Base-by-base conservation (phyloP, 2,113 vertebrate species). In the Etheostoma spectabile region DNA sequence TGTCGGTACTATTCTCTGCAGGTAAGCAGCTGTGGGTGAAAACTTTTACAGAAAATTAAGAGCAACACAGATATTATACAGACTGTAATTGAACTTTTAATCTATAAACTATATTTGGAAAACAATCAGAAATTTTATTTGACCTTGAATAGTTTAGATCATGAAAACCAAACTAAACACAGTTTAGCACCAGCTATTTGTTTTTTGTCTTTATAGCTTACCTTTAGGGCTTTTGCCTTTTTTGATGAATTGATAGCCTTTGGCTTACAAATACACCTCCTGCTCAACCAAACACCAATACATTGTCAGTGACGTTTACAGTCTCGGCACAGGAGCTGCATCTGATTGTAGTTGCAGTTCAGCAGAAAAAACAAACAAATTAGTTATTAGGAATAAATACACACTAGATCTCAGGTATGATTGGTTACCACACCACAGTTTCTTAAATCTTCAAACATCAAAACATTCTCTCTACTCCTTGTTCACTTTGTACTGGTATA, bases 401-500 rank as follows among this genome's bases (percentile, higher is more conserved):
- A 60, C 51, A 42, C 22, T 3, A 15, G 1, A 12, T 27, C 21
- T 55, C 14, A 33, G 15, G 14, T 62, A 3, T 49, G 10, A 12
- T 38, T 55, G 49, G 6, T 51, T 21, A 33, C 18, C 46, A 27
- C 2, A 4, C 8, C 21, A 19, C 4, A 22, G 7, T n/a, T 0
- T 46, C 11, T 8, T 16, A 7, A 24, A 24, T 67, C 21, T 68
- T 70, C 35, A 56, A 19, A 73, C 46, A 48, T 42, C 1, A 24
- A 11, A 22, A 30, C 6, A 52, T n/a, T 60, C 48, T 24, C 33
- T 74, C 53, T 81, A 88, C 10, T 76, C 56, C 12, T 67, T 77
- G 22, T 10, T 45, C 48, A 33, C 83, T 84, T 93, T 95, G 91
- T 96, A 96, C 70, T 90, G 92, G 80, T 94, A 96, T 42, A 95